phyloP scores from a whole-genome alignment of 2,888 invertebrate species.

The Epiperipatus broadwayi region DNA sequence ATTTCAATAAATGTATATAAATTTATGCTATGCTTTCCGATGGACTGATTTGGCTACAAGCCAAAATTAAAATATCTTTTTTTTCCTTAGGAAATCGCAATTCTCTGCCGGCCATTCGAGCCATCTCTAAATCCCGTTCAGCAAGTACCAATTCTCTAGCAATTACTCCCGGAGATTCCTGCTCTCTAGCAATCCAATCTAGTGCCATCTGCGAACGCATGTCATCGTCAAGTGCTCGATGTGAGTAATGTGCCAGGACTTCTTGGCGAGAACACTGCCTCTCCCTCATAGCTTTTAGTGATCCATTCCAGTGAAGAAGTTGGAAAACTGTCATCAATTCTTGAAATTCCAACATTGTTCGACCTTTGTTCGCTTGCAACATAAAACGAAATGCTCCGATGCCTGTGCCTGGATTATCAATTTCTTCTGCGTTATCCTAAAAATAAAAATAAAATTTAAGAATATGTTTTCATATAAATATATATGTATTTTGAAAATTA shows the following conservation, averaged over 20 bases:
- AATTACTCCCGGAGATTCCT: constrained; percentile 48
- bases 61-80: constrained; percentile 74
- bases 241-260: constrained; percentile 73
- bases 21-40: constrained; percentile 16
- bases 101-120: constrained; percentile 68
- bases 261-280: constrained; percentile 83
- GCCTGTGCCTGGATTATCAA: constrained; percentile 52
- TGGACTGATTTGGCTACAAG: constrained; percentile 50
- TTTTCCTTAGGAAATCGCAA: constrained; percentile 86
- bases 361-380: constrained; percentile 43
- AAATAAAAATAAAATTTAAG: constrained; percentile 14
- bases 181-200: constrained; percentile 65
- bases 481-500: too few relatives aligned
- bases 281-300: constrained; percentile 79
- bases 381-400: constrained; percentile 45
- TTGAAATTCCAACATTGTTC: constrained; percentile 88
- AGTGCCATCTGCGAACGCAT: constrained; percentile 91
- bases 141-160: constrained; percentile 60
- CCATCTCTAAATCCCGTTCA: constrained; percentile 64
- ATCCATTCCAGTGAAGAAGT: constrained; percentile 89
- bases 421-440: constrained; percentile 28
- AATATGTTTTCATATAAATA: too few relatives aligned
- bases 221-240: constrained; percentile 74
- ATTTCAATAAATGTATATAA: too few relatives aligned
- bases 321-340: constrained; percentile 96